Base-by-base conservation (phyloP, 2,113 vertebrate genomes). In the Anoura caudifer region DNA sequence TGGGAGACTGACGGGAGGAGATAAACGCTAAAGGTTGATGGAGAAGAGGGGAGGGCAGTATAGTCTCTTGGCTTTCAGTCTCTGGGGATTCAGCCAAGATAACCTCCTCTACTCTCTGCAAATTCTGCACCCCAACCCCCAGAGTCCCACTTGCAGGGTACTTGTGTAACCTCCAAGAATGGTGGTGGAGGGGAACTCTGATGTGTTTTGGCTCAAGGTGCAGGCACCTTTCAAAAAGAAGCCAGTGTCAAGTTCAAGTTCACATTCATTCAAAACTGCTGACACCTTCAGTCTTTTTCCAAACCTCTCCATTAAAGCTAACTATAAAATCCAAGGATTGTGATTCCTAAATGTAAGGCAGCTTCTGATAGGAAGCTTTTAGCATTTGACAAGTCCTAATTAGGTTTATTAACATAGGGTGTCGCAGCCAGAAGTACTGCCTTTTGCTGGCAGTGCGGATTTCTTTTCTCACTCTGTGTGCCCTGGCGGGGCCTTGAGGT, bases 1-100 rank as follows among this genome's bases (percentile, higher is more conserved):
- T 50, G 77, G 82, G 85, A 97, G 88, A 96, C 83, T 88, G 93
- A 92, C n/a, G 54, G 76, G 41, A 20, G 36, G 75, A 90, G 77
- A 85, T 61, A 96, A 95, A 82, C 9, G 38, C 77, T 47, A 47
- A 88, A 80, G 73, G 63, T 7, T 15, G 52, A 17, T 41, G 41
- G 73, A 14, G 36, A 45, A 45, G 20, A 43, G 77, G 38, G 45
- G 13, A 20, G 14, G 45, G 72, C 17, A 36, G 8, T 38, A 31
- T 7, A 5, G 17, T 43, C 52, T 54, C 45, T 45, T 31, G 17
- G 75, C 52, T 87, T 75, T 19, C 11, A 38, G 31, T 54, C 65
- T 83, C 91, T 43, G 47, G 70, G 52, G 56, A 84, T 80, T 15
- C 14, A 36, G 92, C 6, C 45, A 4, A 80, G 33, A 83, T 0